phyloP scores from a whole-genome alignment of 1,140 invertebrate genomes.

The Panulirus ornatus region DNA sequence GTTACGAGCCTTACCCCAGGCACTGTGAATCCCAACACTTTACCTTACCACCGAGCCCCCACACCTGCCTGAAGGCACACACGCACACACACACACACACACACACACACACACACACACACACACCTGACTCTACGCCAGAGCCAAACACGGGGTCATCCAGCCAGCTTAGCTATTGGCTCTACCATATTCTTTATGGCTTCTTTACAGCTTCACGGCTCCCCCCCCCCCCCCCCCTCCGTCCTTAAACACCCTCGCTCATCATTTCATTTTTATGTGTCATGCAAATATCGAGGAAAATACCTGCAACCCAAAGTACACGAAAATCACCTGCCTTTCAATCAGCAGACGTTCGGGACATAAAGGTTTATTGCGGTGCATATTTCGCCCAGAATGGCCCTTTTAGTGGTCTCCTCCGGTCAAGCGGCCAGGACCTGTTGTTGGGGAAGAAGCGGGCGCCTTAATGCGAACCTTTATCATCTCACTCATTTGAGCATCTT shows the following conservation, averaged over 20 bases:
- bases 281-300: conserved; percentile 33
- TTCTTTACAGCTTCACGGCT: neutral
- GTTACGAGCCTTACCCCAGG: too few relatives aligned
- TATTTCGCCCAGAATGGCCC: conserved; percentile 11
- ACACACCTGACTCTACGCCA: neutral
- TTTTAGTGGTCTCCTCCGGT: too few relatives aligned
- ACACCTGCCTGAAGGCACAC: too few relatives aligned
- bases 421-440: neutral
- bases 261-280: conserved; percentile 6
- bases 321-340: conserved; percentile 24
- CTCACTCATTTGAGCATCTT: neutral
- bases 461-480: neutral
- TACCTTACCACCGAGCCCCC: too few relatives aligned
- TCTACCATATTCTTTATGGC: neutral
- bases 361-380: conserved; percentile 29
- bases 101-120: neutral
- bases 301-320: conserved; percentile 21
- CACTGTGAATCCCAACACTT: too few relatives aligned
- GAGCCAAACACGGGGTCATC: neutral
- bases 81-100: neutral
- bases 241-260: neutral
- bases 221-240: neutral
- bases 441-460: neutral
- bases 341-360: neutral
- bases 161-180: neutral